Evolutionary conservation across 2,113 vertebrate species (phyloP).

Genomic region (Myiopsitta monachus): DNA sequence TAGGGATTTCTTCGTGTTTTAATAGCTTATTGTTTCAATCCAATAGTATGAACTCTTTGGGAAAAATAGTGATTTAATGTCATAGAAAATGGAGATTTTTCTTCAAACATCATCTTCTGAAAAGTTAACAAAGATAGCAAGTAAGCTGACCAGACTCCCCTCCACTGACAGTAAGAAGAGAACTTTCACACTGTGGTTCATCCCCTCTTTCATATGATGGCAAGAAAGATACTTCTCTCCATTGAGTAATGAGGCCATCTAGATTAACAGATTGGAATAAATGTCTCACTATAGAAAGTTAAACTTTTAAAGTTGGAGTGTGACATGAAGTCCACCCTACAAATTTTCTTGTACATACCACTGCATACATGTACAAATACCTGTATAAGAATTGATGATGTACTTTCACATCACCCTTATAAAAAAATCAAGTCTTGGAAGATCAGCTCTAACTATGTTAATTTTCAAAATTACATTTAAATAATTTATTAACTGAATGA

Average conservation of each 20-base stretch:
- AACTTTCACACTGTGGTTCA: not conserved
- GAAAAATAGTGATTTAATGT: not conserved
- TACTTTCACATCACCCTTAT: not conserved
- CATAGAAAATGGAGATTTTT: not conserved
- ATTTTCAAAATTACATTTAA: not conserved
- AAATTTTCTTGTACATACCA: not conserved
- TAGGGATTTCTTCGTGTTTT: not conserved
- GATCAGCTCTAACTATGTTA: not conserved
- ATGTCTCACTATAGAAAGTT: not conserved
- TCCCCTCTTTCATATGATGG: not conserved
- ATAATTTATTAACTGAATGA: not conserved
- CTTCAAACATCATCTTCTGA: not conserved
- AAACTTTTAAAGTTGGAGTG: not conserved
- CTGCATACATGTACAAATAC: not conserved
- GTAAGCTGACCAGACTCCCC: not conserved
- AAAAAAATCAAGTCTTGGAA: not conserved
- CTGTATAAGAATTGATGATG: not conserved
- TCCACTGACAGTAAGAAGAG: not conserved
- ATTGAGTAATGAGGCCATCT: not conserved
- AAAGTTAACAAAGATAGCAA: not conserved
- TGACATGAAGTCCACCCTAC: not conserved
- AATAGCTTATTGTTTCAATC: not conserved
- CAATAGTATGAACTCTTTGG: not conserved
- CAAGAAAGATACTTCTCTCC: not conserved
- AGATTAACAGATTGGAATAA: not conserved